These are phyloP conservation scores for Drosophila fulvimacula DNA, from an alignment of 2,888 invertebrate genomes.

Conservation along the genomic window DNA sequence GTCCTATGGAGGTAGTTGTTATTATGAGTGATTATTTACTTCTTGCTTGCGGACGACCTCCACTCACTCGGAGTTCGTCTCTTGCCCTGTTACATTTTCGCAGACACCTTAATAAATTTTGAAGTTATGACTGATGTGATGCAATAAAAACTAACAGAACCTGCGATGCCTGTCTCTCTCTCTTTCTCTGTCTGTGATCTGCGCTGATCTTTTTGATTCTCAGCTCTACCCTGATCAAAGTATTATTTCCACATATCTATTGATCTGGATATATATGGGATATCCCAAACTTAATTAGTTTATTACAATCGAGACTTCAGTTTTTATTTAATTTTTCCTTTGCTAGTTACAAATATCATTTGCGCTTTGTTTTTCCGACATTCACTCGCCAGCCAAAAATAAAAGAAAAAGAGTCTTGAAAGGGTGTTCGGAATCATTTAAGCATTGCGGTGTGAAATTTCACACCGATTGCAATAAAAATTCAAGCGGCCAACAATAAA, in stretches of 20 bases:
- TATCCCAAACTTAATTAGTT: background rate
- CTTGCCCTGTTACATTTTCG: slow-evolving; percentile 3
- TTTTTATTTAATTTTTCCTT: too few species aligned
- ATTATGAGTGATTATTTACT: background rate
- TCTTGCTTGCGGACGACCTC: background rate
- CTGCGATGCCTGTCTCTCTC: background rate
- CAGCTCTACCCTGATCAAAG: background rate
- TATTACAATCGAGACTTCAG: background rate
- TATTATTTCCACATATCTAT: background rate
- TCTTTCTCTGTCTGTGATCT: too few species aligned
- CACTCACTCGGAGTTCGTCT: background rate
- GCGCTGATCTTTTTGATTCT: too few species aligned
- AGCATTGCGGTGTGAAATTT: slow-evolving; percentile 85
- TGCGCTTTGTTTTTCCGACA: background rate
- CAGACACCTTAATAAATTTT: slow-evolving; percentile 25
- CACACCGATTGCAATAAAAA: slow-evolving; percentile 83
- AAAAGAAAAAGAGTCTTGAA: slow-evolving; percentile 26
- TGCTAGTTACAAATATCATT: background rate
- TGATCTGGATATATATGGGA: background rate
- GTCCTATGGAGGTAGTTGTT: slow-evolving; percentile 34
- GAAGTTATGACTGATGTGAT: slow-evolving; percentile 9
- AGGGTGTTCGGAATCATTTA: slow-evolving; percentile 78
- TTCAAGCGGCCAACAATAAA: slow-evolving; percentile 67
- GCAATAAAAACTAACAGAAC: background rate
- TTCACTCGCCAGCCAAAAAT: slow-evolving; percentile 15